phyloP scores from a whole-genome alignment of 2,888 invertebrate species.

The Beris chalybata region DNA sequence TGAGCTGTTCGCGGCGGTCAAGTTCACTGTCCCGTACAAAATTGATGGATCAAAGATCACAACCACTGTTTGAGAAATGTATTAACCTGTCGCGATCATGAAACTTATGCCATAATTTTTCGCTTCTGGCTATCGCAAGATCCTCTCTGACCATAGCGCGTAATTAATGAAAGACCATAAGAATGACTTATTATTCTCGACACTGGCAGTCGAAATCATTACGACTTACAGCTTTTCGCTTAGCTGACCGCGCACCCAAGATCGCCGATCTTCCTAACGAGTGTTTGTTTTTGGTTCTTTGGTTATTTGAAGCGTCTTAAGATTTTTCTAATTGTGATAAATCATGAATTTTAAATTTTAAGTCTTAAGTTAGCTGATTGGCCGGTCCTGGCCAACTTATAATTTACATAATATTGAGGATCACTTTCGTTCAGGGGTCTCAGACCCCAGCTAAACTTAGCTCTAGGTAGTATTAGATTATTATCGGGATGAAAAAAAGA shows the following conservation, averaged over 20 bases:
- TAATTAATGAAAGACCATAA: conserved; percentile 21
- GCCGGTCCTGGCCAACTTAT: no score
- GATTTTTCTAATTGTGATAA: no score
- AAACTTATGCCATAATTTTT: conserved; percentile 1
- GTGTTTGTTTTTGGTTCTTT: no score
- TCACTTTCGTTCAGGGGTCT: no score
- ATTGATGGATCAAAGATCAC: conserved; percentile 11
- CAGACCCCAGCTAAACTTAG: no score
- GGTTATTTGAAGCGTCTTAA: no score
- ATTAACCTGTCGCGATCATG: neutral
- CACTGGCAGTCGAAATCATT: conserved; percentile 14
- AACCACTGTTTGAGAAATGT: conserved; percentile 16
- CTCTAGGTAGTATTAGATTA: no score
- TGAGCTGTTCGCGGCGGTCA: neutral
- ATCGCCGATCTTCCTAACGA: neutral
- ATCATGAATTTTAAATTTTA: no score
- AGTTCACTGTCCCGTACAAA: conserved; percentile 7
- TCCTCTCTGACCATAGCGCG: neutral
- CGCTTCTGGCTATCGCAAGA: conserved; percentile 1
- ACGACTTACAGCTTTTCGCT: conserved; percentile 22
- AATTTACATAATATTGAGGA: no score
- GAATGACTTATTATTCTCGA: conserved; percentile 20
- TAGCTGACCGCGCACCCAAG: conserved; percentile 3
- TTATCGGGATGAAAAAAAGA: no score
- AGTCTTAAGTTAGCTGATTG: no score